Evolutionary conservation across 1,140 invertebrate species (phyloP).

Genomic region (Drosophila lini): DNA sequence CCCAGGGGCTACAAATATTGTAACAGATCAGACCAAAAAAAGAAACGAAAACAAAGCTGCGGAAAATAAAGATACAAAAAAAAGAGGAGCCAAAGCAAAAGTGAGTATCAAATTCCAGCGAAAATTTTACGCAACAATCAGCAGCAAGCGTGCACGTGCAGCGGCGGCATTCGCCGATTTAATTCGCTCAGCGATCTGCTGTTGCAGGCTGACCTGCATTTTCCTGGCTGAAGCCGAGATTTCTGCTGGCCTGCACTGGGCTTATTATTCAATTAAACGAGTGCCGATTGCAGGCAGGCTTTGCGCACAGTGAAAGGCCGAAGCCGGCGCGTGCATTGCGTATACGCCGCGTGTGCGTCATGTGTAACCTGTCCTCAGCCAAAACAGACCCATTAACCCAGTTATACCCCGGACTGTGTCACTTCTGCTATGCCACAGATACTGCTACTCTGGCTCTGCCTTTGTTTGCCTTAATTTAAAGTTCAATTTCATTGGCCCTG

Average conservation of each 20-base stretch:
- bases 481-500: slow-evolving; percentile 83
- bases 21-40: slow-evolving; percentile 68
- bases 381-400: slow-evolving; percentile 80
- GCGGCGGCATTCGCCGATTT: slow-evolving; percentile 14
- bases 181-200: slow-evolving; percentile 22
- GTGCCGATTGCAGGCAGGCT: slow-evolving; percentile 41
- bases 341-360: slow-evolving; percentile 63
- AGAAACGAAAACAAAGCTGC: slow-evolving; percentile 41
- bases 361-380: slow-evolving; percentile 72
- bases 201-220: slow-evolving; percentile 68
- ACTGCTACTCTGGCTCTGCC: slow-evolving; percentile 15
- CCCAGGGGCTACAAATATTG: slow-evolving; percentile 80
- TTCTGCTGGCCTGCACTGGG: slow-evolving; percentile 25
- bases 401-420: slow-evolving; percentile 48
- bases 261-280: slow-evolving; percentile 80
- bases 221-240: slow-evolving; percentile 58
- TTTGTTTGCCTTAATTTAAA: slow-evolving; percentile 82
- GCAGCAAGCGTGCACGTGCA: slow-evolving; percentile 59
- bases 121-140: slow-evolving; percentile 66
- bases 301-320: slow-evolving; percentile 64
- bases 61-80: slow-evolving; percentile 8
- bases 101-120: slow-evolving; percentile 55
- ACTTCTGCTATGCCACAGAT: slow-evolving; percentile 1
- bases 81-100: background rate
- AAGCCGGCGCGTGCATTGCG: slow-evolving; percentile 60